These are phyloP conservation scores for Autographa pulchrina DNA, from an alignment of 2,888 invertebrate species.

Conservation along the genomic window DNA sequence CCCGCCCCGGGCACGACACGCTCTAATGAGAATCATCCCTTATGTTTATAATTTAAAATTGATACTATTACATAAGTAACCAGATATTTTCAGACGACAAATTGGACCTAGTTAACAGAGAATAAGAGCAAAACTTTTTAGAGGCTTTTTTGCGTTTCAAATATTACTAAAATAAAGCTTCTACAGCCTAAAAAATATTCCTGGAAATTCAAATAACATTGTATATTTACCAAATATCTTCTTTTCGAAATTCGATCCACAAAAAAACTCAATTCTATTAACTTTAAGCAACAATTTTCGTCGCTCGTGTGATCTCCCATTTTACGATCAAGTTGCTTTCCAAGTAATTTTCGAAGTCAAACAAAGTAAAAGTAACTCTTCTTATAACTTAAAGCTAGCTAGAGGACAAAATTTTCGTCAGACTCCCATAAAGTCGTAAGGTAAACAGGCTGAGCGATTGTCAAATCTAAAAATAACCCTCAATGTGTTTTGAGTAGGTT, in stretches of 20 bases:
- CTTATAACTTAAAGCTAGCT: conserved; percentile 19
- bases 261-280: not conserved
- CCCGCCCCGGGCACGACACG: too few relatives aligned
- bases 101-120: too few relatives aligned
- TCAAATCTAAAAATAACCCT: not conserved
- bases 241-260: not conserved
- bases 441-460: not conserved
- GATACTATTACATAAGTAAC: too few relatives aligned
- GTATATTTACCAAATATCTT: not conserved
- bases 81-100: too few relatives aligned
- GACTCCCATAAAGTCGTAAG: conserved; percentile 5
- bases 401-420: conserved; percentile 14
- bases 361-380: conserved; percentile 36
- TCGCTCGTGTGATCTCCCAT: not conserved
- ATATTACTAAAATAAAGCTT: too few relatives aligned
- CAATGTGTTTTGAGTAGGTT: not conserved
- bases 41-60: too few relatives aligned
- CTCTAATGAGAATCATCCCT: too few relatives aligned
- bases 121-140: too few relatives aligned
- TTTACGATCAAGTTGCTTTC: conserved; percentile 25
- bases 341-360: conserved; percentile 43
- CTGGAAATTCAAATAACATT: not conserved
- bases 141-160: too few relatives aligned
- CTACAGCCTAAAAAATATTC: not conserved
- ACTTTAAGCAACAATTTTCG: not conserved